These are phyloP conservation scores for Euleptes europaea DNA, from an alignment of 2,113 vertebrate genomes.

Conservation along the genomic window DNA sequence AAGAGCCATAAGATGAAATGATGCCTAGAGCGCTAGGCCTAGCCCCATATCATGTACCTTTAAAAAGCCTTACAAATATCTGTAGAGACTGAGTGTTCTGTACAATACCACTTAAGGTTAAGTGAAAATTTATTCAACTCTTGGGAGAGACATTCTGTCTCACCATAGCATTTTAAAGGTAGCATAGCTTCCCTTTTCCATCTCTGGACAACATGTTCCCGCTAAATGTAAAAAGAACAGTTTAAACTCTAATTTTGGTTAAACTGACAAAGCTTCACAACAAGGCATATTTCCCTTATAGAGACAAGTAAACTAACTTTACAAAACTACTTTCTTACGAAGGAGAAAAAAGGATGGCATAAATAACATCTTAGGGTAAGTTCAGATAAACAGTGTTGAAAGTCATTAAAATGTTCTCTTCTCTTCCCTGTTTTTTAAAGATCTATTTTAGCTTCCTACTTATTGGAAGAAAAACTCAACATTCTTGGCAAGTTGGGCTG, in stretches of 20 bases:
- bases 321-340: not conserved
- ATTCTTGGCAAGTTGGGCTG: slow-evolving; percentile 93
- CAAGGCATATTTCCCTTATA: not conserved
- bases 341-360: not conserved
- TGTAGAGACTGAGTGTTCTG: no score
- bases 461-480: slow-evolving; percentile 91
- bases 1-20: no score
- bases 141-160: no score
- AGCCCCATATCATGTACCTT: not conserved
- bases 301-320: not conserved
- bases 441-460: slow-evolving; percentile 90
- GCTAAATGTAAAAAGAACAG: not conserved
- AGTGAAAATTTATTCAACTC: not conserved
- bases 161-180: not conserved
- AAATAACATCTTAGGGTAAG: not conserved
- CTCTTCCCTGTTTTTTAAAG: slow-evolving; percentile 71
- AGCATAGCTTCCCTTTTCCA: not conserved
- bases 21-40: no score
- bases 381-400: not conserved
- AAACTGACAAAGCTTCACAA: not conserved
- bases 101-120: not conserved
- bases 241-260: not conserved
- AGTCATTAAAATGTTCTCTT: slow-evolving; percentile 22
- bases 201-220: no score
- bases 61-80: not conserved